phyloP scores from a whole-genome alignment of 2,113 vertebrate species.

The Motacilla alba region DNA sequence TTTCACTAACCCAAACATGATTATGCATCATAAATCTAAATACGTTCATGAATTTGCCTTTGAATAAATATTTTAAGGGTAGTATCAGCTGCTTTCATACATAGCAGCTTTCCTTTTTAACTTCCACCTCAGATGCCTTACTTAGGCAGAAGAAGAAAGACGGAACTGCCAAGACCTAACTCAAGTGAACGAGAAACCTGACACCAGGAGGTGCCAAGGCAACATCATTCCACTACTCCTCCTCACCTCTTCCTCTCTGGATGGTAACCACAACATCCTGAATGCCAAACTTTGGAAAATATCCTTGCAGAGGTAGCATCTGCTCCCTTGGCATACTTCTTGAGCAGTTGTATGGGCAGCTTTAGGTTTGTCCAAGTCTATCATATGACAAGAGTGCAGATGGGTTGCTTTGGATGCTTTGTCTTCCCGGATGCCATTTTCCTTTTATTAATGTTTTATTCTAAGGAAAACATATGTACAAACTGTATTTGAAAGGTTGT shows the following conservation, averaged over 20 bases:
- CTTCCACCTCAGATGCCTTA: not conserved
- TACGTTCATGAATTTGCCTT: constrained; percentile 4
- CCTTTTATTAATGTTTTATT: not conserved
- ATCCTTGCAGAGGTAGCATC: constrained; percentile 59
- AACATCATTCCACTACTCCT: constrained; percentile 43
- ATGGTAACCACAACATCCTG: constrained; percentile 13
- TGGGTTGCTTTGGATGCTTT: constrained; percentile 33
- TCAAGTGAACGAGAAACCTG: not conserved
- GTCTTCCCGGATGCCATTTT: not conserved
- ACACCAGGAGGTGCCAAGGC: constrained; percentile 44
- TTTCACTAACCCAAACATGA: constrained; percentile 28
- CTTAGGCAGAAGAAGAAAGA: not conserved
- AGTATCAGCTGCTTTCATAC: not conserved
- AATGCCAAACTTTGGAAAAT: constrained; percentile 46
- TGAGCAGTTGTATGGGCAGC: constrained; percentile 52
- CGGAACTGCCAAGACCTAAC: not conserved
- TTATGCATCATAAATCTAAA: constrained; percentile 7
- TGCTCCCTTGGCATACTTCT: constrained; percentile 44
- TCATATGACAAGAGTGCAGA: constrained; percentile 46
- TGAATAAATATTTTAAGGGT: constrained; percentile 31
- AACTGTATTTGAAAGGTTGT: not conserved
- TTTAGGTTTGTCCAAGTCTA: constrained; percentile 18
- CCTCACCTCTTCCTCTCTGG: constrained; percentile 41
- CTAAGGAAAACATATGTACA: constrained; percentile 25
- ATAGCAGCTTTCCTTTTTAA: not conserved